Evolutionary conservation across 2,797 vertebrate species (phyloP), one percentile per base, ranked within the genome.

Genomic region (Manis pentadactyla): DNA sequence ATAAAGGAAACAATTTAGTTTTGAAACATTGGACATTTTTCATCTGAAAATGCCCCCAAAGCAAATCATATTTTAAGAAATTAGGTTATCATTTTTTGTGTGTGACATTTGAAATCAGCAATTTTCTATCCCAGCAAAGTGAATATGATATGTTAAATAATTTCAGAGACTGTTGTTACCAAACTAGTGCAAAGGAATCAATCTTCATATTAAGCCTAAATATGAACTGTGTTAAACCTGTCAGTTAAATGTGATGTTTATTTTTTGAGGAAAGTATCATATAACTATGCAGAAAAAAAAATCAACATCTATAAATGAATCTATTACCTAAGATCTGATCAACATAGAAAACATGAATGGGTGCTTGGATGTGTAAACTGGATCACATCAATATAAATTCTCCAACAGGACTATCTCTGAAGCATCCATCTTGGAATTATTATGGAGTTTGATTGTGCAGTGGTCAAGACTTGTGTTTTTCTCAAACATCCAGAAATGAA

Each of bases 1-100:
- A 27, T 69, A 78, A 85, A 23, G 93, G 4, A 95, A 73, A 66
- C 9, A 59, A 77, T n/a, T 95, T 77, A 66, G 77, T 79, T 86
- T 79, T 57, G 86, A 93, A 81, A 37, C 0, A 74, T 19, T 75
- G 7, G 7, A 39, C 9, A 34, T 37, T 69, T 75, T 92, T 51
- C 15, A 92, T 63, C 10, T 86, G 4, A 83, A 85, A 86, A 55
- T 42, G 4, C 5, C 8, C 13, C 23, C 17, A 85, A 87, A 81
- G 10, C 15, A 93, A 93, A 55, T 37, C 68, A 4, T n/a, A 31
- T 29, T 84, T 2, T 0, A 64, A 94, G 69, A 57, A 73, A 68
- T 53, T 69, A 59, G 29, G 39, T 83, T 78, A 57, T 49, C 64
- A 63, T 18, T 83, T 7, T 63, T 46, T 46, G 42, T 12, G 39